phyloP scores from a whole-genome alignment of 2,797 vertebrate genomes.

The Xerus rutilus region DNA sequence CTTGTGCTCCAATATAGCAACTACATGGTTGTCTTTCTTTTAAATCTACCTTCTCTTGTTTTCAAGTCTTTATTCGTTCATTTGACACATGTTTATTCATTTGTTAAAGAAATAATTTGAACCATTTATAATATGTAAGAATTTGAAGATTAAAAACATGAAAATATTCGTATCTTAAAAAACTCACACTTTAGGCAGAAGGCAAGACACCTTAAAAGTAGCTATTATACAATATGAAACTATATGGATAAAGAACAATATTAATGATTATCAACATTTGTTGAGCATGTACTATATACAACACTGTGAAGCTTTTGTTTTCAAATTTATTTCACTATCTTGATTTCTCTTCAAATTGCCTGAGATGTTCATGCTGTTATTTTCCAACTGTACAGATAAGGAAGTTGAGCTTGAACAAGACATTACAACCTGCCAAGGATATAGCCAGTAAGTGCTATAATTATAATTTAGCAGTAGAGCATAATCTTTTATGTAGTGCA shows the following conservation, averaged over 20 bases:
- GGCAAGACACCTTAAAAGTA: background rate
- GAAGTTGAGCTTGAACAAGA: background rate
- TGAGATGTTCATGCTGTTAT: background rate
- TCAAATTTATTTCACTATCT: constrained; percentile 35
- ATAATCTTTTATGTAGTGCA: background rate
- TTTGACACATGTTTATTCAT: background rate
- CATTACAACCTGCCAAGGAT: background rate
- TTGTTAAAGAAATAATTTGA: constrained; percentile 17
- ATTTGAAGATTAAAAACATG: constrained; percentile 15
- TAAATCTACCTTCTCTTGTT: background rate
- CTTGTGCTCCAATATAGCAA: background rate
- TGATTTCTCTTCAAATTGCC: background rate
- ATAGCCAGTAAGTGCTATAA: background rate
- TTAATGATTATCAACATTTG: background rate
- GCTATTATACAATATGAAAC: background rate
- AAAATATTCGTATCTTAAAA: constrained; percentile 12
- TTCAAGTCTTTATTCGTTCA: background rate
- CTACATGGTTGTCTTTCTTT: background rate
- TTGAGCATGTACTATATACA: too few relatives aligned
- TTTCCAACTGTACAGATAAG: background rate
- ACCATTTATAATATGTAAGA: constrained; percentile 26
- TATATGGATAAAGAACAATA: background rate
- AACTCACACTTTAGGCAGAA: background rate
- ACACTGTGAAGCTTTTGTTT: background rate
- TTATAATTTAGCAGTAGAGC: background rate